Base-by-base conservation (phyloP, 2,888 invertebrate genomes). In the Margaritifera margaritifera region DNA sequence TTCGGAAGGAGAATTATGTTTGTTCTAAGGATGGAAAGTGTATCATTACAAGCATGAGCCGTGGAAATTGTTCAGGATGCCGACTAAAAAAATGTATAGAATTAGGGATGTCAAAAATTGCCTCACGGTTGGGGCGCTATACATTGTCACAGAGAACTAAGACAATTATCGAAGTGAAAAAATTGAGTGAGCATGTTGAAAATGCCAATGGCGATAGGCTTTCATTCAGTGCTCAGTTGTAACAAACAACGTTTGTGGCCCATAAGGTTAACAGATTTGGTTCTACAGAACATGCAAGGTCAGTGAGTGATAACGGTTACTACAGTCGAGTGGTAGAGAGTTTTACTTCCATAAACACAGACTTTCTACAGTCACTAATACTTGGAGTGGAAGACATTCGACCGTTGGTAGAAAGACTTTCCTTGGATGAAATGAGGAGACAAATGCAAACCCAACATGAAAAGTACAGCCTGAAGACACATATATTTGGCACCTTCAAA, bases 101-200 rank as follows among this genome's bases (percentile, higher is more conserved):
- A 22, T 59, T 77, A n/a, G 74, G 74, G 18, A 77, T 77, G 77
- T 64, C 74, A 6, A 77, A 77, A 56, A 69, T 69, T 15, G 73
- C 69, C 51, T 72, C 70, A 50, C 69, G 69, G 50, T 54, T 74
- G 19, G 77, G 77, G 18, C 62, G 77, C 20, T 77, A 77, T 59
- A 74, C 74, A 2, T 42, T 74, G 52, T 67, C 69, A 20, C 65
- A 66, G 52, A 63, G 77, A 59, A 77, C 77, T 20, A 70, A 74
- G 53, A 68, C 77, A 8, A 77, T 77, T 19, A 68, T 67, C 54
- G 53, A 68, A 24, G 72, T 77, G 57, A 77, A 77, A 18, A 66
- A 64, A 61, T 50, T 77, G 6, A 74, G 74, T 31, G 62, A 65
- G 27, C 4, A 4, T 2, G 27, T 27, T 27, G 27, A 27, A 27